phyloP scores from a whole-genome alignment of 2,797 vertebrate genomes.

The Periophthalmus magnuspinnatus region DNA sequence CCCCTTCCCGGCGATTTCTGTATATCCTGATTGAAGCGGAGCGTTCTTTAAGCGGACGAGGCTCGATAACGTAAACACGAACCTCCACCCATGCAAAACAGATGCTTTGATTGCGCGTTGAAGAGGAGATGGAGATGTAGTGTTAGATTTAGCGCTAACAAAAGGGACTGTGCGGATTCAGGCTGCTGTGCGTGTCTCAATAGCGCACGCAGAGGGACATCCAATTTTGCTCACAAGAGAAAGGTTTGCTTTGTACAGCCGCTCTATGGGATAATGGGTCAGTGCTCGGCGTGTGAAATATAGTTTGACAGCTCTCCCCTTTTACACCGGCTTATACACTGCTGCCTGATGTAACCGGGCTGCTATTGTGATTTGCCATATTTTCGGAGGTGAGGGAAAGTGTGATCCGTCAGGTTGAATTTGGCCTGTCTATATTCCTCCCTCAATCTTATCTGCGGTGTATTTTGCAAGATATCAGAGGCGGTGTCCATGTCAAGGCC shows the following conservation, averaged over 20 bases:
- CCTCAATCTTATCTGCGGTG: not conserved
- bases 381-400: conserved; percentile 55
- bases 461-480: not conserved
- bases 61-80: not conserved
- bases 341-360: conserved; percentile 51
- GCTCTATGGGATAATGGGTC: conserved; percentile 72
- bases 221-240: conserved; percentile 61
- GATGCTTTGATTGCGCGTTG: conserved; percentile 23
- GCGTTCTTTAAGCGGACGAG: conserved; percentile 28
- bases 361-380: conserved; percentile 51
- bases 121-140: conserved; percentile 31
- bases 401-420: conserved; percentile 28
- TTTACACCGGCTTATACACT: conserved; percentile 59
- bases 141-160: conserved; percentile 24
- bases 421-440: conserved; percentile 18
- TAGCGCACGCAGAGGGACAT: conserved; percentile 55
- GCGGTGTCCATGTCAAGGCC: not conserved
- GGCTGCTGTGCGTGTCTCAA: conserved; percentile 53
- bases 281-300: conserved; percentile 74
- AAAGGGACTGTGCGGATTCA: conserved; percentile 38
- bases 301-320: conserved; percentile 74
- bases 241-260: conserved; percentile 64
- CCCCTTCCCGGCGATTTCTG: conserved; percentile 7
- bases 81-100: conserved; percentile 4
- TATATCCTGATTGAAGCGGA: conserved; percentile 13